Conservation (phyloP, 1,140 invertebrate genomes). For the Dendrolimus punctatus region DNA sequence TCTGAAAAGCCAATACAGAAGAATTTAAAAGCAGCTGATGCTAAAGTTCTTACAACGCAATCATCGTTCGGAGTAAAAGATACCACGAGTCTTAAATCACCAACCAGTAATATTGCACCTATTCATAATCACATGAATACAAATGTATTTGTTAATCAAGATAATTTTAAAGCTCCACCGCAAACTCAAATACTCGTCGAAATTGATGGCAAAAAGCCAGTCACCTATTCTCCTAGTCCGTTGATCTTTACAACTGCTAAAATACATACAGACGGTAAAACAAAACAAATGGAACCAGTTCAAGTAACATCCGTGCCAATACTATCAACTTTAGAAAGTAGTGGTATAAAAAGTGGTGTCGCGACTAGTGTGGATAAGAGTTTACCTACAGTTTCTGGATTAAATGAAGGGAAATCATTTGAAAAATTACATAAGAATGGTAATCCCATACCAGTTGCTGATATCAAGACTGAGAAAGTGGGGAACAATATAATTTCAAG, state of each 20-base stretch:
- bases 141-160: conserved; percentile 33
- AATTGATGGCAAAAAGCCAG: conserved; percentile 35
- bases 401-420: neutral
- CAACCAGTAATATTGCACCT: conserved; percentile 15
- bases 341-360: conserved; percentile 8
- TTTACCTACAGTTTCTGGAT: conserved; percentile 1
- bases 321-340: conserved; percentile 52
- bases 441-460: no score
- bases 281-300: conserved; percentile 45
- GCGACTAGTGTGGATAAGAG: neutral
- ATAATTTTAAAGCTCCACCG: conserved; percentile 23
- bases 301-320: conserved; percentile 52
- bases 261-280: conserved; percentile 54
- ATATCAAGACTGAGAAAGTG: no score
- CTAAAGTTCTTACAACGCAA: conserved; percentile 19
- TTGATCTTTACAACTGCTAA: conserved; percentile 64
- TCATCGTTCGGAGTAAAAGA: conserved; percentile 16
- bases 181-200: conserved; percentile 49
- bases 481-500: no score
- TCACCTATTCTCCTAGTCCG: conserved; percentile 30
- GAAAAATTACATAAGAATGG: no score
- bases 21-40: conserved; percentile 19
- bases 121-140: conserved; percentile 56
- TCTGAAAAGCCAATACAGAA: conserved; percentile 22
- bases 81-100: conserved; percentile 6